Conservation (phyloP, 2,113 vertebrate genomes). For the Varanus salvator region DNA sequence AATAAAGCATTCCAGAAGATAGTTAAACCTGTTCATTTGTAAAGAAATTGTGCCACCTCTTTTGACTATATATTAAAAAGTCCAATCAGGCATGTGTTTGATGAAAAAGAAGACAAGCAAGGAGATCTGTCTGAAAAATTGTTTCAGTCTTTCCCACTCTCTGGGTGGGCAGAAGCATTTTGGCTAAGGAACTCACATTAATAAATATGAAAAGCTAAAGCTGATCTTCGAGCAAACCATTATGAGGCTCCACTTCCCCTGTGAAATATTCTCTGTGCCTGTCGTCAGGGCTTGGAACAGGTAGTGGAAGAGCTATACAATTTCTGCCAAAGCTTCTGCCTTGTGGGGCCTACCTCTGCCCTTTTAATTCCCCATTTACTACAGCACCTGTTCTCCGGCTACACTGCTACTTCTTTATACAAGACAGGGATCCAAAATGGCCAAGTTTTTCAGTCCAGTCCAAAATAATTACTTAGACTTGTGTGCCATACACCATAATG, state of each 20-base stretch:
- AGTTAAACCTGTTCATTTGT: neutral
- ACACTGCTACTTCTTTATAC: neutral
- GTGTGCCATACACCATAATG: neutral
- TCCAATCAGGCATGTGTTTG: neutral
- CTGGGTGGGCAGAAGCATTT: neutral
- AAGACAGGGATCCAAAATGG: neutral
- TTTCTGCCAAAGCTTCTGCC: neutral
- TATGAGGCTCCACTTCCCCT: neutral
- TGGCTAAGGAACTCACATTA: neutral
- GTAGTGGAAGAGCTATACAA: neutral
- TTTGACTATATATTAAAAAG: neutral
- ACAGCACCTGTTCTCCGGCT: neutral
- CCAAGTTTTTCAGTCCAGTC: neutral
- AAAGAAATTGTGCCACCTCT: neutral
- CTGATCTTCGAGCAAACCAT: slow-evolving; percentile 6
- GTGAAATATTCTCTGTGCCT: slow-evolving; percentile 1
- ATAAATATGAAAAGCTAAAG: slow-evolving; percentile 4
- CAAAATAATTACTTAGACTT: neutral
- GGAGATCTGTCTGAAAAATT: neutral
- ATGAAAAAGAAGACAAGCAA: neutral
- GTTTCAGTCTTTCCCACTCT: neutral
- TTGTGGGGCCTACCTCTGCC: neutral
- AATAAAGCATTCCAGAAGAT: neutral
- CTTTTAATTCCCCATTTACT: neutral
- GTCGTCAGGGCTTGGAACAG: slow-evolving; percentile 1